phyloP scores from a whole-genome alignment of 2,113 vertebrate species.

The Neodontobutis hainanensis region DNA sequence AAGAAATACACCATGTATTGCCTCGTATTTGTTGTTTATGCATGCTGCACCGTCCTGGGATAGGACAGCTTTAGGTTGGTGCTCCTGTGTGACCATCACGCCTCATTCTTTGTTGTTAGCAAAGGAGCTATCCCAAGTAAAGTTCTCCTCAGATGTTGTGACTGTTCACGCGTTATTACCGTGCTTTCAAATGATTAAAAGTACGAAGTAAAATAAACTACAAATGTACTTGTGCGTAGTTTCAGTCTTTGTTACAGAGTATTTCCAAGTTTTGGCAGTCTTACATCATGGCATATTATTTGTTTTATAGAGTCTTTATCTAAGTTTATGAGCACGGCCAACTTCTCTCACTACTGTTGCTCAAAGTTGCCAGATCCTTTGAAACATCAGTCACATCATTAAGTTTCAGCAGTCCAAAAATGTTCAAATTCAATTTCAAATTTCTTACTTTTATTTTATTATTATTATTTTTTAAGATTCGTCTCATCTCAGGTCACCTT shows the following conservation, averaged over 20 bases:
- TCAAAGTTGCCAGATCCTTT: conserved; percentile 32
- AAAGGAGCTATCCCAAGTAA: conserved; percentile 7
- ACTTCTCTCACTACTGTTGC: conserved; percentile 22
- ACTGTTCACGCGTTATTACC: background rate
- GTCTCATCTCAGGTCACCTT: too few relatives aligned
- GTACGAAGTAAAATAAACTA: too few relatives aligned
- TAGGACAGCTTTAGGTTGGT: conserved; percentile 63
- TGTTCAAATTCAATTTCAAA: too few relatives aligned
- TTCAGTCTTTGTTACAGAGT: conserved; percentile 4
- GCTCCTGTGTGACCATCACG: conserved; percentile 50
- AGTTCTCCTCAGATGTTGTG: background rate
- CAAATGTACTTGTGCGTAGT: conserved; percentile 1
- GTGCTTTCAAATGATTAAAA: too few relatives aligned
- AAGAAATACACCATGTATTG: conserved; percentile 57
- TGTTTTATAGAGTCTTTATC: conserved; percentile 29
- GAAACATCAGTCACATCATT: conserved; percentile 56
- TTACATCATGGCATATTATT: conserved; percentile 11
- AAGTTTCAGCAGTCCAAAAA: conserved; percentile 38
- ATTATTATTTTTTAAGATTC: background rate
- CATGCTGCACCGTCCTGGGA: conserved; percentile 49
- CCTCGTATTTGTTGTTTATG: conserved; percentile 48
- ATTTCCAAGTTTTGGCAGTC: conserved; percentile 29
- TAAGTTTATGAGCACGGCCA: conserved; percentile 40
- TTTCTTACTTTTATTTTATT: too few relatives aligned
- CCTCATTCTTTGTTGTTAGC: conserved; percentile 56